These are phyloP conservation scores for Stomatorhinus ivindoensis DNA, from an alignment of 2,113 vertebrate genomes.

Conservation along the genomic window DNA sequence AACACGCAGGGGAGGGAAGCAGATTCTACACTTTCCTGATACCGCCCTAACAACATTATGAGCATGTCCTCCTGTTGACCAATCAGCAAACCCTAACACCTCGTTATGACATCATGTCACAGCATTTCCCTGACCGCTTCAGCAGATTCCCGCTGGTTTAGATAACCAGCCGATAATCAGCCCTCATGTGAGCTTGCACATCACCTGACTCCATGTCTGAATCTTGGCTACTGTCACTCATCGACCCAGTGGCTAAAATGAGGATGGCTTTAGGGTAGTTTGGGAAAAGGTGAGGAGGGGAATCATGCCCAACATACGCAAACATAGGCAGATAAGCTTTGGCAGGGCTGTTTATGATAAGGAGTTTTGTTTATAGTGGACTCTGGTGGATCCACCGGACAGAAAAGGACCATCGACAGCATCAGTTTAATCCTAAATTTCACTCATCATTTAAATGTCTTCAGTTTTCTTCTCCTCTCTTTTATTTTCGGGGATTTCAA, in stretches of 20 bases:
- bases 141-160: not conserved
- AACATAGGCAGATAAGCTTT: not conserved
- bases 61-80: not conserved
- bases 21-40: not conserved
- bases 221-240: not conserved
- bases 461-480: not conserved
- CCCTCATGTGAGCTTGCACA: not conserved
- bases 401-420: not conserved
- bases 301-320: not conserved
- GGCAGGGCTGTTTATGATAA: not conserved
- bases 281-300: not conserved
- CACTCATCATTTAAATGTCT: not conserved
- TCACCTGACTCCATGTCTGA: not conserved
- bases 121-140: not conserved
- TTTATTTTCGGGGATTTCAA: not conserved
- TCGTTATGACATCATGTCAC: not conserved
- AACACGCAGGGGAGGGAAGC: not conserved
- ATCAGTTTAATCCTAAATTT: not conserved
- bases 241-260: not conserved
- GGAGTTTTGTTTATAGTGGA: not conserved
- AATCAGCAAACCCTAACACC: not conserved
- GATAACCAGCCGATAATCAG: not conserved
- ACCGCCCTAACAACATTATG: not conserved
- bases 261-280: conserved; percentile 2
- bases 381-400: not conserved